Conservation (phyloP, 2,113 vertebrate species). For the Pseudorasbora parva region DNA sequence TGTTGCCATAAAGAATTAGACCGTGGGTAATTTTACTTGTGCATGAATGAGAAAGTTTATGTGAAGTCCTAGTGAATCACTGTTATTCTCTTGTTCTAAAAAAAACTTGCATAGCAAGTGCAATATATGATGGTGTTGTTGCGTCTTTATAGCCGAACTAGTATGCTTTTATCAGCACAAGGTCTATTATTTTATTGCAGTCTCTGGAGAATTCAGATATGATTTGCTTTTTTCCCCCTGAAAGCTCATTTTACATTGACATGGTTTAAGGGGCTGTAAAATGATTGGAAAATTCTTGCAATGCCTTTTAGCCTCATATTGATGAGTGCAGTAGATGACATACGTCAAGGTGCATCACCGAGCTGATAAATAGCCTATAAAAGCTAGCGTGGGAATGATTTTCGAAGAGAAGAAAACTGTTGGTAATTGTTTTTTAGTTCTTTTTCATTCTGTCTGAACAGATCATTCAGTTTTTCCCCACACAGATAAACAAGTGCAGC, state of each 20-base stretch:
- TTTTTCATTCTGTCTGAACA: background rate
- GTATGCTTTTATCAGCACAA: background rate
- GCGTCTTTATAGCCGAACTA: background rate
- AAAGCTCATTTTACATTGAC: conserved; percentile 31
- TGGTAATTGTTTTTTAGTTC: background rate
- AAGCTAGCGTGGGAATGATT: background rate
- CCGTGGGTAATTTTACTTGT: background rate
- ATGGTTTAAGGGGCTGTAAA: conserved; percentile 40
- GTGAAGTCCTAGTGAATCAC: background rate
- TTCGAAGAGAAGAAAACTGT: background rate
- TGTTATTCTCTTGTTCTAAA: background rate
- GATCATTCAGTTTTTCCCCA: background rate
- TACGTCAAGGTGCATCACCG: conserved; percentile 4
- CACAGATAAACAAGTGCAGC: background rate
- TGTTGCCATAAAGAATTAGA: background rate
- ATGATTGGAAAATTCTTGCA: background rate
- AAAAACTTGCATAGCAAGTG: background rate
- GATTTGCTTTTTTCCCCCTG: conserved; percentile 3
- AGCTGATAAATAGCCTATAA: conserved; percentile 24
- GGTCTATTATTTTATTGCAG: conserved; percentile 22
- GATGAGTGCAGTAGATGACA: conserved; percentile 25
- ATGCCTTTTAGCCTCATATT: conserved; percentile 1
- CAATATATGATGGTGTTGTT: background rate
- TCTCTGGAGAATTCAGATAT: conserved; percentile 17
- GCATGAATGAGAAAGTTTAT: background rate